These are phyloP conservation scores for Pelochelys cantorii DNA, from an alignment of 2,797 vertebrate genomes.

Conservation along the genomic window DNA sequence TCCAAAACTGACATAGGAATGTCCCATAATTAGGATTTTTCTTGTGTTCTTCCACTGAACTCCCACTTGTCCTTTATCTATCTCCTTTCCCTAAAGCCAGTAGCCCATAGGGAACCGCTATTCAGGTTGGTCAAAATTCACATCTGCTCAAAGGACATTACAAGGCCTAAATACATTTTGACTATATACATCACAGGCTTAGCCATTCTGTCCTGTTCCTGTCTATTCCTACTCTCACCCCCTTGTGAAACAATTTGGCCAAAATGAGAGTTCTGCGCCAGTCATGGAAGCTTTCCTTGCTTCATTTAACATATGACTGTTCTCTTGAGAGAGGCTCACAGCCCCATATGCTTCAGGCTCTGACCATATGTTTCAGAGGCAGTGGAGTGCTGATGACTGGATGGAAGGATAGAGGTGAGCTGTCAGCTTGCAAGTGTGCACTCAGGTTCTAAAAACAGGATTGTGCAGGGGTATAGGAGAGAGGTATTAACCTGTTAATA, in stretches of 20 bases:
- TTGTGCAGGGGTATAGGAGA: not conserved
- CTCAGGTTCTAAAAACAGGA: not conserved
- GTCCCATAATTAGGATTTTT: not conserved
- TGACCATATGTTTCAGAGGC: conserved; percentile 9
- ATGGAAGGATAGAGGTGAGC: not conserved
- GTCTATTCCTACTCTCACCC: not conserved
- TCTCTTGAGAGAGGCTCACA: conserved; percentile 19
- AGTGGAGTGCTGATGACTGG: not conserved
- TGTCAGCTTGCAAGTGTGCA: not conserved
- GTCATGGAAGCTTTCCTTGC: not conserved
- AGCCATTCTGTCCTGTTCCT: conserved; percentile 20
- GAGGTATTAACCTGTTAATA: conserved; percentile 1
- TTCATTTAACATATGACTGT: not conserved
- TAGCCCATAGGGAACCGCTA: not conserved
- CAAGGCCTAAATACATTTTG: conserved; percentile 7
- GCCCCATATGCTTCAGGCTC: not conserved
- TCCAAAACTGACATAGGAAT: not conserved
- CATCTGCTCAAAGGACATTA: not conserved
- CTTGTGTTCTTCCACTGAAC: not conserved
- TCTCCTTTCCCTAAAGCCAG: not conserved
- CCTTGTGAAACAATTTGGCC: not conserved
- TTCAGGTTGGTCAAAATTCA: rapidly evolving
- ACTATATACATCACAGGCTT: not conserved
- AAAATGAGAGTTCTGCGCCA: not conserved
- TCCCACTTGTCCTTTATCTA: not conserved